phyloP scores from a whole-genome alignment of 2,797 vertebrate genomes.

The Aerospiza tachiro region DNA sequence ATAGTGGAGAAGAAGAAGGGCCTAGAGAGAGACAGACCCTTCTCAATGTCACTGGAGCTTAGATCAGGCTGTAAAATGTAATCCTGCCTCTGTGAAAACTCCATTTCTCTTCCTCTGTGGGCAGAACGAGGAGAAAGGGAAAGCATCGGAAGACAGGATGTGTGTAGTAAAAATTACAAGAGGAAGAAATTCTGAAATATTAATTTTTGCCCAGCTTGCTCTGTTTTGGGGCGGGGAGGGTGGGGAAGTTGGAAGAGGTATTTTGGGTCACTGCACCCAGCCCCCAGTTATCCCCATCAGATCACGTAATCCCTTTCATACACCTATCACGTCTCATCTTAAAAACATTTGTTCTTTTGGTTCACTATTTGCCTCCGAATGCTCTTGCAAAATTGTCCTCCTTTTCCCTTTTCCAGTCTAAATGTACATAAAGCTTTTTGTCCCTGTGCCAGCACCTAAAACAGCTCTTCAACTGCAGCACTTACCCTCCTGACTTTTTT shows the following conservation, averaged over 20 bases:
- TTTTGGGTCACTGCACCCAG: neutral
- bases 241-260: fast-evolving
- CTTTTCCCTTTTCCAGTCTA: neutral
- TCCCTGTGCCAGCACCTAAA: neutral
- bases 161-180: neutral
- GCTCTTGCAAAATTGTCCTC: neutral
- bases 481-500: neutral
- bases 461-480: neutral
- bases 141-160: neutral
- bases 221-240: neutral
- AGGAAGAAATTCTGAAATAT: neutral
- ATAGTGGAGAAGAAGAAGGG: neutral
- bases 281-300: neutral
- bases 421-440: neutral
- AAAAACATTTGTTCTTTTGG: neutral
- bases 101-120: neutral
- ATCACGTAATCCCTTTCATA: neutral
- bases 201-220: neutral
- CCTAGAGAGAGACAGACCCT: neutral
- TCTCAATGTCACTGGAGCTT: neutral
- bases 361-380: neutral
- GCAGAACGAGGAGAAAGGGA: neutral
- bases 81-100: neutral
- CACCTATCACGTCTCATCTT: neutral
- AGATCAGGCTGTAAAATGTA: neutral